A percentile compares a stretch with the other conserved stretches of the same genome.
These are phyloP conservation scores for Caenorhabditis sp. DNA, from an alignment of 2,888 invertebrate species.

Conservation along the genomic window DNA sequence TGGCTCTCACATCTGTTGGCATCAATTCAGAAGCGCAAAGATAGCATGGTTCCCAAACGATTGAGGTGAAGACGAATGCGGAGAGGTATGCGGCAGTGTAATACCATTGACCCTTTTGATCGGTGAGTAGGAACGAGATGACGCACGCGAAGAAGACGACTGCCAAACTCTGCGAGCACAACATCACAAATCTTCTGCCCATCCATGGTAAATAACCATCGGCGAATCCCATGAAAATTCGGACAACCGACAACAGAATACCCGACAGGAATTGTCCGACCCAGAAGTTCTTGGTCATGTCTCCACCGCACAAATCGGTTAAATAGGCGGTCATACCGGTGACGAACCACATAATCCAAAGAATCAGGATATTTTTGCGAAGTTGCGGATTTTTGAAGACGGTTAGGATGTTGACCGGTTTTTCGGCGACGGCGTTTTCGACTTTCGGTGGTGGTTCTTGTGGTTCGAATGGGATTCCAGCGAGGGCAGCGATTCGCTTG, in stretches of 20 bases:
- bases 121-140: conserved; percentile 42
- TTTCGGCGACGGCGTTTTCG: conserved; percentile 36
- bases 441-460: conserved; percentile 35
- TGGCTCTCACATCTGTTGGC: conserved; percentile 56
- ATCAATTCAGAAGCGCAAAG: conserved; percentile 51
- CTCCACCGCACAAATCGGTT: conserved; percentile 53
- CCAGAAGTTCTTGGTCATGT: conserved; percentile 56
- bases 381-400: conserved; percentile 46
- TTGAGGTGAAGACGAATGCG: conserved; percentile 55
- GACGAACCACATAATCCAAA: conserved; percentile 55
- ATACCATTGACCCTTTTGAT: conserved; percentile 51
- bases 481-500: conserved; percentile 43
- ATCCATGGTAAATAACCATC: conserved; percentile 53
- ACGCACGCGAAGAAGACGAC: conserved; percentile 49
- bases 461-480: conserved; percentile 47
- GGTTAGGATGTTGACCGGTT: conserved; percentile 36
- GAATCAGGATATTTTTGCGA: conserved; percentile 47
- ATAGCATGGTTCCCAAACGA: conserved; percentile 55
- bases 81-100: conserved; percentile 49
- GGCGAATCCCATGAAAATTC: conserved; percentile 47
- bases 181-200: conserved; percentile 46
- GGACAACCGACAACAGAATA: conserved; percentile 46
- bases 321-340: conserved; percentile 53
- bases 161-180: conserved; percentile 43
- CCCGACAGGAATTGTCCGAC: conserved; percentile 52